These are phyloP conservation scores for Mionectes macconnelli DNA, from an alignment of 2,113 vertebrate species.

Conservation along the genomic window DNA sequence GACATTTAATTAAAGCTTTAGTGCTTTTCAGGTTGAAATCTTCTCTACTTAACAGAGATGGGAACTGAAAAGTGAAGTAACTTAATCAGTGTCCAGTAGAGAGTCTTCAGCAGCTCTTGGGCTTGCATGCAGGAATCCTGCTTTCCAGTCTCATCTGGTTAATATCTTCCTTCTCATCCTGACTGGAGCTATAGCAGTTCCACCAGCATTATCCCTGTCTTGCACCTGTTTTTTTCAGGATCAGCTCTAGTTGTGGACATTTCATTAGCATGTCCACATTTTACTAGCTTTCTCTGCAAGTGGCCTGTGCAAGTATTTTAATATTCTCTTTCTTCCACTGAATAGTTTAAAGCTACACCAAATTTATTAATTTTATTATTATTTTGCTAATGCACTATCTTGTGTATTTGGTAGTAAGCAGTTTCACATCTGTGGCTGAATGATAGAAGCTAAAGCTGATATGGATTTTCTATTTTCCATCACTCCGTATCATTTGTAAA, in stretches of 20 bases:
- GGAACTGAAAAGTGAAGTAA: background rate
- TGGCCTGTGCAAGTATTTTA: background rate
- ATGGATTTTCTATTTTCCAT: conserved; percentile 71
- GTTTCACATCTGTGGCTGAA: conserved; percentile 65
- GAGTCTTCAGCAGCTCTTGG: background rate
- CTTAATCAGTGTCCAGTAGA: background rate
- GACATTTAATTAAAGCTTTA: background rate
- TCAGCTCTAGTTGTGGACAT: background rate
- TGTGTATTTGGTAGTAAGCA: conserved; percentile 39
- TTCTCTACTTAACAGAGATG: background rate
- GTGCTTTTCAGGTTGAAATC: background rate
- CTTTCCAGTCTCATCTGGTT: background rate
- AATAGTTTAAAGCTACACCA: background rate
- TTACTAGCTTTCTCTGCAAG: background rate
- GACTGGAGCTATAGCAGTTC: background rate
- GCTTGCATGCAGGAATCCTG: background rate
- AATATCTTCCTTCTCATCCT: background rate
- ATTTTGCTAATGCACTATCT: conserved; percentile 34
- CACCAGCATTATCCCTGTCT: background rate
- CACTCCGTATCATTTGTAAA: conserved; percentile 61
- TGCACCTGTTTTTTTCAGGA: background rate
- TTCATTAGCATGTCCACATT: background rate
- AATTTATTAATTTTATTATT: conserved; percentile 24
- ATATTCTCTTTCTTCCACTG: background rate
- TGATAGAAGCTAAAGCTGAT: conserved; percentile 69